These are phyloP conservation scores for Carcina quercana DNA, from an alignment of 2,888 invertebrate genomes.

Conservation along the genomic window DNA sequence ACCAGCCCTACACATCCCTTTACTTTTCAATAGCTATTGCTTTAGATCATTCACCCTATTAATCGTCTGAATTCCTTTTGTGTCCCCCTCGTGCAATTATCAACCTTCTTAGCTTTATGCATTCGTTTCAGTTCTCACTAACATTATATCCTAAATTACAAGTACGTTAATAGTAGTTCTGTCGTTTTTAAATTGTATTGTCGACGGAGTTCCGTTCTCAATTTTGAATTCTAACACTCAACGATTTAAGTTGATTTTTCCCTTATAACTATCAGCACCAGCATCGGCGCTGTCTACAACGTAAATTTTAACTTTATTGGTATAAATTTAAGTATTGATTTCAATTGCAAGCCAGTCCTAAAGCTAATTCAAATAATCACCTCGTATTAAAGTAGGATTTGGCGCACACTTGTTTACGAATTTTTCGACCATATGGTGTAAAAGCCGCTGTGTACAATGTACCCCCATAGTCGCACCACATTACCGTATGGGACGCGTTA, in stretches of 20 bases:
- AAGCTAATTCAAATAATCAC: constrained; percentile 38
- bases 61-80: constrained; percentile 50
- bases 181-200: constrained; percentile 33
- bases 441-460: constrained; percentile 65
- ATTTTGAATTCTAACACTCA: constrained; percentile 22
- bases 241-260: constrained; percentile 12
- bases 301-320: constrained; percentile 14
- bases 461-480: constrained; percentile 53
- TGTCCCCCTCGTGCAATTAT: constrained; percentile 15
- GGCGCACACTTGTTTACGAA: constrained; percentile 66
- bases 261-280: neutral
- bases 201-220: neutral
- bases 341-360: constrained; percentile 4
- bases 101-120: constrained; percentile 22
- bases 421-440: constrained; percentile 71
- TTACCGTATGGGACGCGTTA: constrained; percentile 71
- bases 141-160: constrained; percentile 28
- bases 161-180: constrained; percentile 46
- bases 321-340: constrained; percentile 27
- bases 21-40: constrained; percentile 33
- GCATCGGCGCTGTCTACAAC: neutral
- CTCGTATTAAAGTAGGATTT: constrained; percentile 53
- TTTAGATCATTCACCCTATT: constrained; percentile 65
- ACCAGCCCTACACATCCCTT: constrained; percentile 51
- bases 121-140: neutral